Conservation (phyloP, 2,113 vertebrate genomes). For the Hystrix brachyura region DNA sequence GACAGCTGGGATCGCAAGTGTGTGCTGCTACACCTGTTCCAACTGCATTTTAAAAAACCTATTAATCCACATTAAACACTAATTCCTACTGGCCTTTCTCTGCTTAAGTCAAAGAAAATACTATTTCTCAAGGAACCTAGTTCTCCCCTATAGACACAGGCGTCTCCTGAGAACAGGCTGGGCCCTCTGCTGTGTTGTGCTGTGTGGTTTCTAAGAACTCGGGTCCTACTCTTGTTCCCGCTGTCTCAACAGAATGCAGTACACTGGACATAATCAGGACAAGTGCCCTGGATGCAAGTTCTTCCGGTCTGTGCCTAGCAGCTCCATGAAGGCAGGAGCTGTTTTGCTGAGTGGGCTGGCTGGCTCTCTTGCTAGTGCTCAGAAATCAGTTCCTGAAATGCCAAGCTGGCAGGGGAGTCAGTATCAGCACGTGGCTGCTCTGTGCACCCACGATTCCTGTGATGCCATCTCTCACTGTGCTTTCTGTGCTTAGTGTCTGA, state of each 20-base stretch:
- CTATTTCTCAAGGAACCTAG: background rate
- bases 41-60: background rate
- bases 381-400: background rate
- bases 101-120: background rate
- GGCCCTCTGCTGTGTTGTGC: background rate
- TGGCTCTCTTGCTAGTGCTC: background rate
- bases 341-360: background rate
- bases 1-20: background rate
- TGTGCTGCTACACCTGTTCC: background rate
- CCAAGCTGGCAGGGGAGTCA: background rate
- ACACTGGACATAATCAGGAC: background rate
- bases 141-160: background rate
- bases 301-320: background rate
- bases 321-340: background rate
- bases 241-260: background rate
- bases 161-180: background rate
- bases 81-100: slow-evolving; percentile 4
- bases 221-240: background rate
- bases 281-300: background rate
- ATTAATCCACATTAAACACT: background rate
- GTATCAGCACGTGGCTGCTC: background rate
- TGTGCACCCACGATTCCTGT: background rate
- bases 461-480: background rate
- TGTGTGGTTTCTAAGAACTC: background rate
- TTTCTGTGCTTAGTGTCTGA: background rate